Percentiles rank a stretch among this genome's conserved stretches.
Evolutionary conservation across 1,140 invertebrate genomes (phyloP).

Genomic region (Grapholita molesta): DNA sequence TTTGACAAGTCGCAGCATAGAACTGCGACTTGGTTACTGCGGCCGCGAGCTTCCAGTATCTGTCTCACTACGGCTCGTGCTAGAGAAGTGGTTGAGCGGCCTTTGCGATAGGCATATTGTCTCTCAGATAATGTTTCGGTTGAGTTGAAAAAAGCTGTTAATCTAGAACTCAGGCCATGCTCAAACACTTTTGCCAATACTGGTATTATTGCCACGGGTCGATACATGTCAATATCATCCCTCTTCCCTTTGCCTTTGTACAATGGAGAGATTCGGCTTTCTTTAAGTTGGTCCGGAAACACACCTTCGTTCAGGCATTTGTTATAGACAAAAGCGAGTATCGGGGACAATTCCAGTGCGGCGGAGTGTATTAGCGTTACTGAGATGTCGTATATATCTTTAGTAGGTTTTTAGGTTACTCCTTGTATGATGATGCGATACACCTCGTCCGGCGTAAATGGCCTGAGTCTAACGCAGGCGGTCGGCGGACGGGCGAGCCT

Average conservation of each 20-base stretch:
- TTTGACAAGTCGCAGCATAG: slow-evolving; percentile 3
- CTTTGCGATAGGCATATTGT: neutral
- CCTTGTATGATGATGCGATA: neutral
- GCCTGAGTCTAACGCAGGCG: neutral
- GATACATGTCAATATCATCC: neutral
- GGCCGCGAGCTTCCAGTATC: neutral
- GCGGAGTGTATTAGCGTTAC: too few species aligned
- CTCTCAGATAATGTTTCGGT: neutral
- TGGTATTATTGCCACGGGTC: too few species aligned
- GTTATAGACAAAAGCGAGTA: too few species aligned
- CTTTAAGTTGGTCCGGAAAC: too few species aligned
- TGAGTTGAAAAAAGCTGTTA: too few species aligned
- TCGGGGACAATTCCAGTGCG: too few species aligned
- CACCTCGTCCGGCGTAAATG: neutral
- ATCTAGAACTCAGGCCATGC: neutral
- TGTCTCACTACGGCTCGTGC: neutral
- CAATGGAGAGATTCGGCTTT: neutral
- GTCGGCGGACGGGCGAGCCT: neutral
- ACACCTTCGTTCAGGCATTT: too few species aligned
- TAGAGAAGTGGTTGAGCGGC: neutral
- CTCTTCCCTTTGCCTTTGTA: neutral
- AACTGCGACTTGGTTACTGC: neutral
- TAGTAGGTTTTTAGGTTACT: neutral
- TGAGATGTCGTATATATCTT: neutral
- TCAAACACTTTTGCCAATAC: neutral